A percentile compares a stretch with the other conserved stretches of the same genome.
These are phyloP conservation scores for Turritopsis rubra DNA, from an alignment of 30 jellyfish, hydroid and myxozoan genomes.

Conservation along the genomic window DNA sequence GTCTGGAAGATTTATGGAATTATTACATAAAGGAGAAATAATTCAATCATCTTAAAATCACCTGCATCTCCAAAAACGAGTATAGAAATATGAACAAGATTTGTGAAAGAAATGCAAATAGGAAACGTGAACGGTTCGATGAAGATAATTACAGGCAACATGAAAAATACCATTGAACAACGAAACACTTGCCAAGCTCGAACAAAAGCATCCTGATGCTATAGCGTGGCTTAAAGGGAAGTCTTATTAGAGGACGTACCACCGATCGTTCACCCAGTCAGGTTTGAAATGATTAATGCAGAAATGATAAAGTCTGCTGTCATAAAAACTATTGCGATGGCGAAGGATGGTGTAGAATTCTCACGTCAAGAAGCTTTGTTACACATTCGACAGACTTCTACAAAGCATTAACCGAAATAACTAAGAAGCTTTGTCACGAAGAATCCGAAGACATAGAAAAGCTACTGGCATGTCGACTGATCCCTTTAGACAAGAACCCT, in stretches of 20 bases:
- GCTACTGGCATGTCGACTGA: not conserved
- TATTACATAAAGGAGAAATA: not conserved
- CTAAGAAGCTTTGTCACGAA: not conserved
- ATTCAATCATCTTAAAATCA: not conserved
- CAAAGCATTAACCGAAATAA: not conserved
- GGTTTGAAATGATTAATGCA: not conserved
- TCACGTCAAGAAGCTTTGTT: not conserved
- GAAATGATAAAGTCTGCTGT: not conserved
- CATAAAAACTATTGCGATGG: not conserved
- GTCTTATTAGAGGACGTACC: not conserved
- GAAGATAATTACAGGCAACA: not conserved
- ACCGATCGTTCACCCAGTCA: not conserved
- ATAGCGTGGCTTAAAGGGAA: not conserved
- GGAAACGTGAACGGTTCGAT: not conserved
- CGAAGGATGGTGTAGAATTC: not conserved
- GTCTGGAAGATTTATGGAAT: not conserved
- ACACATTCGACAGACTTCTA: not conserved
- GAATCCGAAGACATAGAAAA: not conserved
- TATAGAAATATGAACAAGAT: not conserved
- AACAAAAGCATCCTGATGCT: not conserved
- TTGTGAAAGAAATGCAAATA: not conserved
- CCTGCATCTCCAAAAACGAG: not conserved
- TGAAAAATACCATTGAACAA: not conserved
- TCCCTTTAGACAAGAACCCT: not conserved
- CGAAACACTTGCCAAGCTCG: not conserved